Base-by-base conservation (phyloP, 1,140 invertebrate species). In the Melipona quadrifasciata region DNA sequence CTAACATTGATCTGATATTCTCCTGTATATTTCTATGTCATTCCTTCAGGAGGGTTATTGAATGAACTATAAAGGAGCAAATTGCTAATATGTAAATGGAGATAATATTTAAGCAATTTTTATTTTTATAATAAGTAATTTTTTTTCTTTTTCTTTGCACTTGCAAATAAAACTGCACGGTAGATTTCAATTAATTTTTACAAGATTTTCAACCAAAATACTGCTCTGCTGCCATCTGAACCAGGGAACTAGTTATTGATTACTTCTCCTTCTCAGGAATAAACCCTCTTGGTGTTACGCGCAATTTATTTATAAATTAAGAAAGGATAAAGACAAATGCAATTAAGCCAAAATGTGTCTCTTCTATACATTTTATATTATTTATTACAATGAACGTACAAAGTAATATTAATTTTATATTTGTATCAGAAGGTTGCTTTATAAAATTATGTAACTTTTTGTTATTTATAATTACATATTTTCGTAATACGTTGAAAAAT, bases 171-270 rank as follows among this genome's bases (percentile, higher is more conserved):
- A 64, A n/a, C 11, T 51, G 0, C 12, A 24, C 47, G 16, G 21
- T 27, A 79, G 47, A 17, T 55, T 27, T 19, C 2, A 64, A 57
- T 72, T 72, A 65, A 67, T 74, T 16, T 11, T 58, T 67, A 2
- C 6, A 51, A 67, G 31, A 6, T 72, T 39, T 17, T 55, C 64
- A 80, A 79, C 70, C 83, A 84, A 80, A 84, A 72, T 67, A 76
- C 65, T 86, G 73, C 80, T 67, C 84, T 82, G 77, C 89, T 87
- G 89, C 89, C 88, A 86, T 89, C 89, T 90, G 76, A 90, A 81
- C 51, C 34, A 27, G 55, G 5, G n/a, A 67, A 75, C 78, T 57
- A 77, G 67, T 87, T 90, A 90, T 90, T 90, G 89, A 90, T 90
- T 90, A 89, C 82, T 90, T 87, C 39, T 55, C 47, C 68, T 39